Evolutionary conservation across 2,113 vertebrate genomes (phyloP), one percentile per base, ranked within the genome.

Genomic region (Ciconia maguari): DNA sequence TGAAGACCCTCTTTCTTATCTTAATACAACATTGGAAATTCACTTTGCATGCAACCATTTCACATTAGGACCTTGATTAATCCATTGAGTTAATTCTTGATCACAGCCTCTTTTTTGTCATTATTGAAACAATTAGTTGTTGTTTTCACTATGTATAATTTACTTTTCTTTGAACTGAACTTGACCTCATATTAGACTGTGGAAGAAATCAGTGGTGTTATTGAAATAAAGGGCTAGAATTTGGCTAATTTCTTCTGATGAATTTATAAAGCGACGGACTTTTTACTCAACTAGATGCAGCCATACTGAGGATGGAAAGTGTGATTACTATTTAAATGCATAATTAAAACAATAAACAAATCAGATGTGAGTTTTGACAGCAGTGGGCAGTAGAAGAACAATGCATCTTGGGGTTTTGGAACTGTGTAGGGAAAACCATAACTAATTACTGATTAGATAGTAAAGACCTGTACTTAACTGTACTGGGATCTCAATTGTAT

Each of bases 331-430:
- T 78, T 78, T 78, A 57, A 87, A 51, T 55, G 16, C 46, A 57
- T 66, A 80, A 91, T 87, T 90, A 52, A 95, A 88, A 42, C 24
- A 78, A 81, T 91, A 94, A 96, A 83, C 36, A 93, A 75, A 75
- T 83, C 41, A 81, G 26, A 52, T 32, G 18, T 62, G 60, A 64
- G 36, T 90, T 92, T 86, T 88, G 49, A 76, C 24, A 82, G 30
- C 49, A 87, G 36, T 51, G 62, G 32, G 34, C 44, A 83, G 27
- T 8, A 90, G 30, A 83, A 89, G 15, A 68, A 72, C 10, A 72
- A 65, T 58, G 29, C 6, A 54, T 54, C 55, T 76, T 76, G 46
- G n/a, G 18, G 7, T n/a, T 95, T 66, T 68, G 16, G 5, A 24
- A 32, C 29, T 60, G 8, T 70, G 5, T 15, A 48, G 55, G 32